These are phyloP conservation scores for Lutjanus campechanus DNA, from an alignment of 2,797 vertebrate species.

Conservation along the genomic window DNA sequence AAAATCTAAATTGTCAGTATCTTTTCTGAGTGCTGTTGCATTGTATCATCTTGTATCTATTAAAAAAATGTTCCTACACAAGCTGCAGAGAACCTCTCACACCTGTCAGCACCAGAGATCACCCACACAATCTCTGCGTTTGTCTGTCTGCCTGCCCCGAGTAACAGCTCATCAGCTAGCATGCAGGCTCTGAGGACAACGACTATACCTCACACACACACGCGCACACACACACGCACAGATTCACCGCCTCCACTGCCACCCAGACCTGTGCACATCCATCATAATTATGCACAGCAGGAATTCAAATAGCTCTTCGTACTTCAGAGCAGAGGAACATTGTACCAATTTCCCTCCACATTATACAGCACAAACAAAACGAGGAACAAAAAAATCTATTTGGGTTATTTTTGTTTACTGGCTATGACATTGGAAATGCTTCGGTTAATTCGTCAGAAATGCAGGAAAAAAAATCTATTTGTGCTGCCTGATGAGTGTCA, in stretches of 20 bases:
- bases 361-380: slow-evolving; percentile 61
- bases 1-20: slow-evolving; percentile 48
- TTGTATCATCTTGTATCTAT: slow-evolving; percentile 51
- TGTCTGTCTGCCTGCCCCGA: slow-evolving; percentile 75
- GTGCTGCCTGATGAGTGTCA: slow-evolving; percentile 26
- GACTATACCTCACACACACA: slow-evolving; percentile 30
- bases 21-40: slow-evolving; percentile 33
- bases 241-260: slow-evolving; percentile 64
- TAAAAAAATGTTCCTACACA: slow-evolving; percentile 59
- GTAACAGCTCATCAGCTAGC: slow-evolving; percentile 72
- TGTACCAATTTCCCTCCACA: slow-evolving; percentile 60
- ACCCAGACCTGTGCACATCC: slow-evolving; percentile 74
- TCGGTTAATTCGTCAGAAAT: slow-evolving; percentile 45
- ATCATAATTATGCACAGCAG: slow-evolving; percentile 81
- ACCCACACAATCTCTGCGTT: slow-evolving; percentile 72
- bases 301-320: slow-evolving; percentile 73
- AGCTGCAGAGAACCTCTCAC: slow-evolving; percentile 51
- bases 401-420: slow-evolving; percentile 55
- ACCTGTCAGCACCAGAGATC: slow-evolving; percentile 75
- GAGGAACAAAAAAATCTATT: slow-evolving; percentile 57
- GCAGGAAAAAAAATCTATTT: slow-evolving; percentile 34
- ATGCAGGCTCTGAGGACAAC: slow-evolving; percentile 54
- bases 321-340: slow-evolving; percentile 65
- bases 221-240: slow-evolving; percentile 31
- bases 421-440: slow-evolving; percentile 47